phyloP scores from a whole-genome alignment of 2,888 invertebrate genomes.

The Chloroclystis v-ata region DNA sequence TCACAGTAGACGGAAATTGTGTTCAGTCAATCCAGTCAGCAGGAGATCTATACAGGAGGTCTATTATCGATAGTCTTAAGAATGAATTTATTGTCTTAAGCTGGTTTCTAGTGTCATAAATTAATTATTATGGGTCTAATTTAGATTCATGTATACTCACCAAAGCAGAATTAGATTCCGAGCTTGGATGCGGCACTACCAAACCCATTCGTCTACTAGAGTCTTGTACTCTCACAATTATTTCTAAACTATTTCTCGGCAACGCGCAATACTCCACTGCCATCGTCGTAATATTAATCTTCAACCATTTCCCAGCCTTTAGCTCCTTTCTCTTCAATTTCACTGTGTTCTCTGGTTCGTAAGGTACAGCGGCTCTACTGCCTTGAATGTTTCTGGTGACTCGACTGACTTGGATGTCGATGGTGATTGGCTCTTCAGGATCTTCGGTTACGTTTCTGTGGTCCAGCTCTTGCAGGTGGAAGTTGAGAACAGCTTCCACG shows the following conservation, averaged over 20 bases:
- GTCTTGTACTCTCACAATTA: slow-evolving; percentile 84
- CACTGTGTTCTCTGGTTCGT: slow-evolving; percentile 53
- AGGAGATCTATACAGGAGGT: too few relatives aligned
- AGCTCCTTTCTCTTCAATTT: slow-evolving; percentile 73
- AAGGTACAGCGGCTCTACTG: slow-evolving; percentile 60
- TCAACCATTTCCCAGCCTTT: slow-evolving; percentile 82
- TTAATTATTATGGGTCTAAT: too few relatives aligned
- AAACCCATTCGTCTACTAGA: slow-evolving; percentile 79
- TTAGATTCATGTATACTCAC: too few relatives aligned
- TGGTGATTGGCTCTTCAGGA: slow-evolving; percentile 57
- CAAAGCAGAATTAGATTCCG: slow-evolving; percentile 72
- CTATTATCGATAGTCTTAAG: too few relatives aligned
- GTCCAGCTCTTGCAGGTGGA: slow-evolving; percentile 79
- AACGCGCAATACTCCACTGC: slow-evolving; percentile 87
- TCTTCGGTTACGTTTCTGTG: slow-evolving; percentile 51
- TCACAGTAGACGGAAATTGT: too few relatives aligned
- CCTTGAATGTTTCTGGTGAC: slow-evolving; percentile 64
- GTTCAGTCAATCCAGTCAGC: too few relatives aligned
- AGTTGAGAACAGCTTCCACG: slow-evolving; percentile 82
- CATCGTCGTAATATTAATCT: slow-evolving; percentile 85
- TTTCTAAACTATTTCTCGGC: slow-evolving; percentile 85
- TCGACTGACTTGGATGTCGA: slow-evolving; percentile 62
- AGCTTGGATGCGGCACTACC: slow-evolving; percentile 83
- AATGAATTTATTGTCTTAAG: too few relatives aligned
- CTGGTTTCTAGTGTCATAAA: too few relatives aligned